Evolutionary conservation across 2,113 vertebrate species (phyloP).

Genomic region (zebrafish (Danio rerio)): DNA sequence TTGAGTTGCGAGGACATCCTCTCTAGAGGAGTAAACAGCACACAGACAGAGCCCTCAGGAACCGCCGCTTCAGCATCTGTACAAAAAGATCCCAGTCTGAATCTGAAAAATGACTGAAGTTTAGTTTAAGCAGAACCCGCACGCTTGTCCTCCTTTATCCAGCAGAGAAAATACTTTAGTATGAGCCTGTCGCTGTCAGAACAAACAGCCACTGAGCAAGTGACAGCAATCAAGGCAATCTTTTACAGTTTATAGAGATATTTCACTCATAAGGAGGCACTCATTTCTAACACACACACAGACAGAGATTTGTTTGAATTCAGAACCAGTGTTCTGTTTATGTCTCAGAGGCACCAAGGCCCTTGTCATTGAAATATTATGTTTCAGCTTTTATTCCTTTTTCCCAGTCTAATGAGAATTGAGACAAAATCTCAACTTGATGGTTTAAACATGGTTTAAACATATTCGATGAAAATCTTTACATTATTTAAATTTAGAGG

Average conservation of each 20-base stretch:
- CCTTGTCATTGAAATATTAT: not conserved
- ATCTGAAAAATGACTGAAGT: slow-evolving; percentile 4
- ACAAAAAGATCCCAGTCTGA: slow-evolving; percentile 8
- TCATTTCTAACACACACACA: not conserved
- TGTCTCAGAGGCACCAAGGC: slow-evolving; percentile 9
- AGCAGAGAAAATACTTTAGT: not conserved
- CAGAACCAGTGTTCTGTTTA: not conserved
- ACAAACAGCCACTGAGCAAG: slow-evolving; percentile 5
- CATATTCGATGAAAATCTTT: not conserved
- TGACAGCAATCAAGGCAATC: slow-evolving; percentile 13
- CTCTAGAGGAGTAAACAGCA: slow-evolving; percentile 18
- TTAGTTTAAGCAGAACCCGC: not conserved
- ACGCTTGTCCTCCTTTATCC: not conserved
- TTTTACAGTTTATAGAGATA: slow-evolving; percentile 3
- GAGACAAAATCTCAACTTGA: slow-evolving; percentile 5
- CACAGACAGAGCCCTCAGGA: not conserved
- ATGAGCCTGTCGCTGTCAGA: not conserved
- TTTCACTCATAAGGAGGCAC: not conserved
- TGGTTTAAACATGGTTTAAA: not conserved
- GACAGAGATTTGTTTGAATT: not conserved
- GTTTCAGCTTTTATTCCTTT: not conserved
- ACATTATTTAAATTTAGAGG: not conserved
- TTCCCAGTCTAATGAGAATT: not conserved
- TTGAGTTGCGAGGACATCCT: slow-evolving; percentile 34
- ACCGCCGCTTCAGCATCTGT: slow-evolving; percentile 5